A percentile compares a stretch with the other conserved stretches of the same genome.
phyloP scores from a whole-genome alignment of 2,888 invertebrate genomes.

The Nesidiocoris tenuis region DNA sequence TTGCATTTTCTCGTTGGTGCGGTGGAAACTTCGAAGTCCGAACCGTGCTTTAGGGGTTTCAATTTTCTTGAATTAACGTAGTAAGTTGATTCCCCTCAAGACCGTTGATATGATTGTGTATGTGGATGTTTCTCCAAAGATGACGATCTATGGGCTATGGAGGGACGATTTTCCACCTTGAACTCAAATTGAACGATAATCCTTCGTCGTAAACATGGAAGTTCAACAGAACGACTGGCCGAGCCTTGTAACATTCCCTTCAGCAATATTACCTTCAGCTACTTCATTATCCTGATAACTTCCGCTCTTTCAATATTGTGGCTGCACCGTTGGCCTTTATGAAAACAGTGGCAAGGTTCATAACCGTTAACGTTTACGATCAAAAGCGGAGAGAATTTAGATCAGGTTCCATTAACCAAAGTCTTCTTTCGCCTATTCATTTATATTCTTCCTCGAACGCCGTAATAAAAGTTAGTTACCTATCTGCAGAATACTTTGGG shows the following conservation, averaged over 20 bases:
- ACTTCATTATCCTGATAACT: neutral
- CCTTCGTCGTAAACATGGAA: neutral
- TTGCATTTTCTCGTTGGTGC: too few species aligned
- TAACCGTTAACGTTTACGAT: neutral
- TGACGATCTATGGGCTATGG: too few species aligned
- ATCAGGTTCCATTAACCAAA: neutral
- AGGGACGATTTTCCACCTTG: neutral
- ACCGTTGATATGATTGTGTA: too few species aligned
- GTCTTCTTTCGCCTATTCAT: too few species aligned
- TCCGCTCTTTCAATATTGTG: neutral
- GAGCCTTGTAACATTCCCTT: neutral
- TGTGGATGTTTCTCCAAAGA: too few species aligned
- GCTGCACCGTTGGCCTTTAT: neutral
- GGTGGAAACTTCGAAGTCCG: too few species aligned
- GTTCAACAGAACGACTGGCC: neutral
- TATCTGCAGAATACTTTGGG: too few species aligned
- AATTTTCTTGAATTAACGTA: too few species aligned
- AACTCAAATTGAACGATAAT: neutral
- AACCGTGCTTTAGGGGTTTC: too few species aligned
- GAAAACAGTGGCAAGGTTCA: neutral
- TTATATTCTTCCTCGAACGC: too few species aligned
- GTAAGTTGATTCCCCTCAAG: too few species aligned
- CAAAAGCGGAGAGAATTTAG: neutral
- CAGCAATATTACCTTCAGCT: neutral
- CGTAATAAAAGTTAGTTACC: too few species aligned